A percentile compares a stretch with the other conserved stretches of the same genome.
phyloP scores from a whole-genome alignment of 2,113 vertebrate species.

The Junco hyemalis region DNA sequence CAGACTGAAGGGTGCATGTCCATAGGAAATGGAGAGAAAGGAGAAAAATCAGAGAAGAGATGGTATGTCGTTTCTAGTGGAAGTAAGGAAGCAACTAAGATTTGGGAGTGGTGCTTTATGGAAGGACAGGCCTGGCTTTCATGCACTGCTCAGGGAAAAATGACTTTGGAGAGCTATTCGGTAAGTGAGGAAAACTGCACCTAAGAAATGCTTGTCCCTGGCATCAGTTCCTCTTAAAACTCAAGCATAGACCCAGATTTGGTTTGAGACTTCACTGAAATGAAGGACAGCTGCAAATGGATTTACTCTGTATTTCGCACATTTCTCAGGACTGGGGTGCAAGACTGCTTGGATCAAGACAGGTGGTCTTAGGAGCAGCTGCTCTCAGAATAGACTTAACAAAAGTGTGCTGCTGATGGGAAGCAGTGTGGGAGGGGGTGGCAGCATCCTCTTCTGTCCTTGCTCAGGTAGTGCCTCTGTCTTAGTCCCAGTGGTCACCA shows the following conservation, averaged over 20 bases:
- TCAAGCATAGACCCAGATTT: not conserved
- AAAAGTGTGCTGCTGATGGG: not conserved
- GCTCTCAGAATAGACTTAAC: not conserved
- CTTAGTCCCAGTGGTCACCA: not conserved
- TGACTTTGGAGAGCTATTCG: not conserved
- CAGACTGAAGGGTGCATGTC: not conserved
- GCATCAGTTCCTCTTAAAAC: not conserved
- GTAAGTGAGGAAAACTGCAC: not conserved
- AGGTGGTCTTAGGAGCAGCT: not conserved
- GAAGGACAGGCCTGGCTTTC: not conserved
- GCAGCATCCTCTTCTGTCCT: not conserved
- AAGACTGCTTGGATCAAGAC: not conserved
- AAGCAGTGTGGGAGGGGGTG: rapidly evolving
- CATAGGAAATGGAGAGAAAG: not conserved
- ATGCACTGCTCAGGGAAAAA: not conserved
- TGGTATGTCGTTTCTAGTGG: not conserved
- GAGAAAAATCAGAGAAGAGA: not conserved
- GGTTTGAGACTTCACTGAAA: not conserved
- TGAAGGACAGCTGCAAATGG: not conserved
- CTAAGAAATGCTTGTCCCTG: not conserved
- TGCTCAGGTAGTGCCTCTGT: not conserved
- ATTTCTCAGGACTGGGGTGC: not conserved
- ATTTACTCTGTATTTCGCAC: not conserved
- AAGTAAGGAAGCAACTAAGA: not conserved
- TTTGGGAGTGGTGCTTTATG: not conserved